A percentile compares a stretch with the other conserved stretches of the same genome.
Evolutionary conservation across 2,888 invertebrate species (phyloP).

Genomic region (Drosophila multiciliata): DNA sequence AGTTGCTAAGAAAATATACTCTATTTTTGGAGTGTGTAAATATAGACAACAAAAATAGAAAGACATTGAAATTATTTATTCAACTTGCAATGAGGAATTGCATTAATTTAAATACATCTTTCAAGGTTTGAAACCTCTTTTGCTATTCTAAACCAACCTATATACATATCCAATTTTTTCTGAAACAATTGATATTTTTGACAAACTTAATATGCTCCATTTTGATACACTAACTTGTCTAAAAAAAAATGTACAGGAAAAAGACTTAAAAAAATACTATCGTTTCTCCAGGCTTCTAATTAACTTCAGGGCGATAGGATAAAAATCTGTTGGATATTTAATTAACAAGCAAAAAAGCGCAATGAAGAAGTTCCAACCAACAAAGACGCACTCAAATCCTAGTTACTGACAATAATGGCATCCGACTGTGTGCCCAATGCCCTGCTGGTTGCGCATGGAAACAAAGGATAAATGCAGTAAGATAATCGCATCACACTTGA

Average conservation of each 20-base stretch:
- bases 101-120: neutral
- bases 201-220: neutral
- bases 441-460: slow-evolving; percentile 43
- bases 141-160: neutral
- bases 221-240: neutral
- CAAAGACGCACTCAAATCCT: slow-evolving; percentile 7
- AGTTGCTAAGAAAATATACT: slow-evolving; percentile 12
- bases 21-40: slow-evolving; percentile 5
- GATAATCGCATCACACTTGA: slow-evolving; percentile 80
- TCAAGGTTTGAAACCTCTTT: neutral
- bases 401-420: slow-evolving; percentile 19
- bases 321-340: slow-evolving; percentile 62
- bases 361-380: slow-evolving; percentile 20
- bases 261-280: slow-evolving; percentile 1
- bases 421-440: slow-evolving; percentile 29
- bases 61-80: slow-evolving; percentile 5
- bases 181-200: neutral
- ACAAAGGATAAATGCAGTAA: slow-evolving; percentile 73
- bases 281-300: slow-evolving; percentile 31
- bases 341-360: slow-evolving; percentile 55
- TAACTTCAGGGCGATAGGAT: slow-evolving; percentile 51
- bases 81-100: neutral
- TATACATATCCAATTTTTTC: neutral
- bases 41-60: neutral
- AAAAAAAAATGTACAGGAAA: neutral